Evolutionary conservation across 2,797 vertebrate species (phyloP).

Genomic region (Eremophila alpestris): DNA sequence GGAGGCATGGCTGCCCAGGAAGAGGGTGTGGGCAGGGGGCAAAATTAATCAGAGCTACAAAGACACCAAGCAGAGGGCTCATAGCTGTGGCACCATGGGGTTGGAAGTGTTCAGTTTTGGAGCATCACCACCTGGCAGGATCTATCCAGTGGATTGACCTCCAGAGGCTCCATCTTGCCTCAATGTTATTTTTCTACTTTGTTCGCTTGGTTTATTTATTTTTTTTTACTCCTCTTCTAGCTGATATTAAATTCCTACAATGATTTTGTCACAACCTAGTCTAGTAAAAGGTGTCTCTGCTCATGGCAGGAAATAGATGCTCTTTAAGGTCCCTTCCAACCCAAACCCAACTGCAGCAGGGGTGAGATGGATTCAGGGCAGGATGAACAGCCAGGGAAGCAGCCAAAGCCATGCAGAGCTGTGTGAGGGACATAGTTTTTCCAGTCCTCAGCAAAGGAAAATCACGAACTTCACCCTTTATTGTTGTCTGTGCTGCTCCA

Average conservation of each 20-base stretch:
- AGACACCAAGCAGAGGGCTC: neutral
- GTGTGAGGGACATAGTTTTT: neutral
- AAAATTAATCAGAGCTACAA: neutral
- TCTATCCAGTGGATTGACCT: neutral
- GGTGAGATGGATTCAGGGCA: neutral
- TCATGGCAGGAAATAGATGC: neutral
- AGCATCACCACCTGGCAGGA: neutral
- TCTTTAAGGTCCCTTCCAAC: neutral
- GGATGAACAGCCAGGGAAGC: neutral
- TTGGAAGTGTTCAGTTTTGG: neutral
- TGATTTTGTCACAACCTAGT: neutral
- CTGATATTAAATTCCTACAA: neutral
- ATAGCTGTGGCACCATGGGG: accelerated
- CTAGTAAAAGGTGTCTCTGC: neutral
- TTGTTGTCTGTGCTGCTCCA: accelerated
- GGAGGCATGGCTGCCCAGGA: accelerated
- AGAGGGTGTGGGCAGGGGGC: neutral
- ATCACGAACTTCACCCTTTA: neutral
- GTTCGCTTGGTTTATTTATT: neutral
- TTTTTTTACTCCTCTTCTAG: neutral
- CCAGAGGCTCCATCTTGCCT: neutral
- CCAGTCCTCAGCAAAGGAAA: neutral
- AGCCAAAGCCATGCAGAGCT: neutral
- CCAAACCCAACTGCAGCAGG: neutral
- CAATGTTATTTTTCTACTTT: accelerated